A percentile compares a stretch with the other conserved stretches of the same genome.
Conservation (phyloP, 2,888 invertebrate genomes). For the Eupeodes luniger region DNA sequence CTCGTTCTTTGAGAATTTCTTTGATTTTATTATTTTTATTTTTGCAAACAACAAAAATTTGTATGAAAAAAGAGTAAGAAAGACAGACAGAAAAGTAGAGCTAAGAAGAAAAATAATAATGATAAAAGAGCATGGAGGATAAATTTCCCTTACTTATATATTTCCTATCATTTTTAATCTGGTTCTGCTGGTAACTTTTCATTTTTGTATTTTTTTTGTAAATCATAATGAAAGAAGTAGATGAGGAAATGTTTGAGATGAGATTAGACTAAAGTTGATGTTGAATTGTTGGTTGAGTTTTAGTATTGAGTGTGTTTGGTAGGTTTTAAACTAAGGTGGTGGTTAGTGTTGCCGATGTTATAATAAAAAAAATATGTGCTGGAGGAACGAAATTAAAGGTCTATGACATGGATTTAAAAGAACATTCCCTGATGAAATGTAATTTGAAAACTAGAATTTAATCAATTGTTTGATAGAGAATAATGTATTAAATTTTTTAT, state of each 20-base stretch:
- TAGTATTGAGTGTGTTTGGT: neutral
- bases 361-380: no score
- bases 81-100: neutral
- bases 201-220: neutral
- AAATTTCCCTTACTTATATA: neutral
- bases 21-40: conserved; percentile 9
- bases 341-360: no score
- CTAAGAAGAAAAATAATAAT: conserved; percentile 12
- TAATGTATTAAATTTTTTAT: no score
- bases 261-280: no score
- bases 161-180: conserved; percentile 48
- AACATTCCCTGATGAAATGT: no score
- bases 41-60: conserved; percentile 7
- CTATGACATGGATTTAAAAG: no score
- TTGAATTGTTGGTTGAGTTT: neutral
- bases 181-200: conserved; percentile 6
- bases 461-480: no score
- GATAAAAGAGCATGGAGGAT: conserved; percentile 59
- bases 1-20: conserved; percentile 42
- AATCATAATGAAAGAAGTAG: neutral
- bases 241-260: neutral
- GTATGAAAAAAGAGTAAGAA: conserved; percentile 25
- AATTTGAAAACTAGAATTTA: no score
- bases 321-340: no score
- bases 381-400: no score